A percentile compares a stretch with the other conserved stretches of the same genome.
phyloP scores from a whole-genome alignment of 2,113 vertebrate species.

The Chloropsis hardwickii region DNA sequence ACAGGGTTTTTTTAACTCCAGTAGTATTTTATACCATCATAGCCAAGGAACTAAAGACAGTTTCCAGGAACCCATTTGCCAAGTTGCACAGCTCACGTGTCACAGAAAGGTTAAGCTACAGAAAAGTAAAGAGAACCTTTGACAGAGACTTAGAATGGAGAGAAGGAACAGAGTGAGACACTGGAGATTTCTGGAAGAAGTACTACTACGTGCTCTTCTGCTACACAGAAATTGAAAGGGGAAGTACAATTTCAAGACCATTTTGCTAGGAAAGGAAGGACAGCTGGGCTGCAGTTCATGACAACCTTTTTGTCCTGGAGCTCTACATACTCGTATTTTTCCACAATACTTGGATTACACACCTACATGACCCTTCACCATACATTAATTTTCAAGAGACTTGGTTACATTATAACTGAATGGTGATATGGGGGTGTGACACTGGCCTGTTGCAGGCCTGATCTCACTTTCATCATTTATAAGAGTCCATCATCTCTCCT shows the following conservation, averaged over 20 bases:
- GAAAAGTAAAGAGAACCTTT: not conserved
- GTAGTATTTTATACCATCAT: not conserved
- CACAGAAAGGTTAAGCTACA: not conserved
- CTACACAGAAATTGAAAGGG: not conserved
- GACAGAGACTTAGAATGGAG: not conserved
- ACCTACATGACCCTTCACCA: not conserved
- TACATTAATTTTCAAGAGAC: not conserved
- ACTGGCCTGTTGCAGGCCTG: not conserved
- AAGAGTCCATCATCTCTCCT: not conserved
- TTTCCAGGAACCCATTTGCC: not conserved
- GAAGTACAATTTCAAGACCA: not conserved
- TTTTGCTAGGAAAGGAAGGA: not conserved
- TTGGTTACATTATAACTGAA: not conserved
- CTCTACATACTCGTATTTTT: not conserved
- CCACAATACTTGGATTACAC: not conserved
- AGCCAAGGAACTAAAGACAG: not conserved
- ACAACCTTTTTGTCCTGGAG: not conserved
- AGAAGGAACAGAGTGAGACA: not conserved
- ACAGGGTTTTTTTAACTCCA: not conserved
- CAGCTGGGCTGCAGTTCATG: not conserved
- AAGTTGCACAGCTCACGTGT: not conserved
- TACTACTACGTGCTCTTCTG: not conserved
- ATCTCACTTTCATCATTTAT: not conserved
- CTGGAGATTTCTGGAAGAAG: not conserved
- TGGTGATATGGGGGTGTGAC: not conserved